phyloP scores from a whole-genome alignment of 2,113 vertebrate genomes.

The Bubalus kerabau region DNA sequence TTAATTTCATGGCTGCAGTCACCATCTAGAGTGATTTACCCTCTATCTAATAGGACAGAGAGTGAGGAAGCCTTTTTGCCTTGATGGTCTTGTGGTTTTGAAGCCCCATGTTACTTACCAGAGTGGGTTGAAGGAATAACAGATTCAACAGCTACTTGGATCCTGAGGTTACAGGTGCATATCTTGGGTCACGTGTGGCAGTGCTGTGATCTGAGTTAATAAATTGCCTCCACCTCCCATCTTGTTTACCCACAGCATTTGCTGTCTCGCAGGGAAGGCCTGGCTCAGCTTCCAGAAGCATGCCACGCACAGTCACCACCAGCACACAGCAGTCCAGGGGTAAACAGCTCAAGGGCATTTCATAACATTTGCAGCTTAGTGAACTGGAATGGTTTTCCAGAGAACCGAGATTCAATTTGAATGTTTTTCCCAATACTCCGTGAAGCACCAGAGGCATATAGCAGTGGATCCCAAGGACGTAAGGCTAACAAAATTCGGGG shows the following conservation, averaged over 20 bases:
- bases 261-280: neutral
- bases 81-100: neutral
- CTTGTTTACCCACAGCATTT: neutral
- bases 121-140: neutral
- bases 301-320: neutral
- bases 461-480: constrained; percentile 30
- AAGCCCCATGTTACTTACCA: neutral
- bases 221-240: neutral
- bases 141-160: neutral
- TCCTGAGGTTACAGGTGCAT: neutral
- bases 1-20: too few species aligned
- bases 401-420: constrained; percentile 9
- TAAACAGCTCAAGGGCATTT: constrained; percentile 26
- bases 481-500: neutral
- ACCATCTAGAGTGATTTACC: too few species aligned
- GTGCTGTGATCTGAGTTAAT: neutral
- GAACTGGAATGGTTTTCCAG: constrained; percentile 64
- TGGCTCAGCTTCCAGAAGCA: neutral
- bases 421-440: neutral
- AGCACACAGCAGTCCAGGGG: neutral
- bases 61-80: neutral
- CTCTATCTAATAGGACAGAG: neutral
- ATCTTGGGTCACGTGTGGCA: neutral
- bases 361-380: constrained; percentile 52
- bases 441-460: neutral